phyloP scores from a whole-genome alignment of 2,113 vertebrate genomes.

The Poecilia latipinna region DNA sequence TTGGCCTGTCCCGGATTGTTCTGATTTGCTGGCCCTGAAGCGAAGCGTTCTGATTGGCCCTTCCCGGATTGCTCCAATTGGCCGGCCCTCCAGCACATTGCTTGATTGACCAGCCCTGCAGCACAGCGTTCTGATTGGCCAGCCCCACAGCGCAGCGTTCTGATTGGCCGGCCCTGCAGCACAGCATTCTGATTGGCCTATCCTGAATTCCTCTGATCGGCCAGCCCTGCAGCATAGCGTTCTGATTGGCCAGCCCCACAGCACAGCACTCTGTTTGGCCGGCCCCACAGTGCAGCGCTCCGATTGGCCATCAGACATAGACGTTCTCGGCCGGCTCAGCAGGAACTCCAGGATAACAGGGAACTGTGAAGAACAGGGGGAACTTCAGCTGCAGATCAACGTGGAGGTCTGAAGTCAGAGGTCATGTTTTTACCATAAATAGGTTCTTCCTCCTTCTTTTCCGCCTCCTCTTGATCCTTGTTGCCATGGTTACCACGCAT shows the following conservation, averaged over 20 bases:
- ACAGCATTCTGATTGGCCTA: no score
- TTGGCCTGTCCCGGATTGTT: no score
- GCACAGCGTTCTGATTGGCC: background rate
- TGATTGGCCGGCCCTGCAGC: no score
- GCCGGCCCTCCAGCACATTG: no score
- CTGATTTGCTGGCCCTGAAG: no score
- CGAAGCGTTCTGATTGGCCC: no score
- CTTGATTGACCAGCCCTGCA: no score
- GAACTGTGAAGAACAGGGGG: slow-evolving; percentile 5
- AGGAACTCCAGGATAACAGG: background rate
- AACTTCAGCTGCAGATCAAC: background rate
- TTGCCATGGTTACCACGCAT: slow-evolving; percentile 21
- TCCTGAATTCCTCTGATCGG: no score
- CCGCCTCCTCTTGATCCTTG: background rate
- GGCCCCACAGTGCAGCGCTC: background rate
- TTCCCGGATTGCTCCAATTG: background rate
- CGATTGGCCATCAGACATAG: slow-evolving; percentile 34
- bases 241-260: no score
- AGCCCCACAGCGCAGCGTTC: no score
- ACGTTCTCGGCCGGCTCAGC: slow-evolving; percentile 4
- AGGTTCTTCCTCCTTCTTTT: slow-evolving; percentile 8
- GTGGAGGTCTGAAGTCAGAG: background rate
- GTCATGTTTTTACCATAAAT: slow-evolving; percentile 22
- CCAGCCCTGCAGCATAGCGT: no score
- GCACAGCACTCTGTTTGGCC: background rate